Percentiles rank a stretch among this genome's conserved stretches.
Evolutionary conservation across 2,113 vertebrate species (phyloP).

Genomic region (Meleagris gallopavo): DNA sequence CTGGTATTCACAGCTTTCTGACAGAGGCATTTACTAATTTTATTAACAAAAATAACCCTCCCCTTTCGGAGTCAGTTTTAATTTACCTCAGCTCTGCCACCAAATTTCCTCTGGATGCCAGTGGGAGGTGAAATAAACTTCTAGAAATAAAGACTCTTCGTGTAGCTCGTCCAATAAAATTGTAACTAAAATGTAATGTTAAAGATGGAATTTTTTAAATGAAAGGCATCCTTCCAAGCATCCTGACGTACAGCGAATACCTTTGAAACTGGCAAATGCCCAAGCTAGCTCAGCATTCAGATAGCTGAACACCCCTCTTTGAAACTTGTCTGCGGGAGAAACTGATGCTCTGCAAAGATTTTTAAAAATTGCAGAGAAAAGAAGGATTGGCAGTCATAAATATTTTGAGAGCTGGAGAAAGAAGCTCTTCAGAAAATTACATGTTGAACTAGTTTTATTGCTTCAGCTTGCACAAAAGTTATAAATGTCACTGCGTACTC

Average conservation of each 20-base stretch:
- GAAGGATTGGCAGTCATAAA: background rate
- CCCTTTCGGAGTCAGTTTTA: background rate
- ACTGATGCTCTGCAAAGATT: background rate
- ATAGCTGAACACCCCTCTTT: background rate
- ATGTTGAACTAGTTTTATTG: background rate
- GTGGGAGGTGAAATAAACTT: background rate
- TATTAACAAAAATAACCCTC: background rate
- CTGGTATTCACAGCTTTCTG: background rate
- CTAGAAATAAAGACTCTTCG: background rate
- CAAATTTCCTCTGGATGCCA: background rate
- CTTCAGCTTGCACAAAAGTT: background rate
- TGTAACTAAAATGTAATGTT: background rate
- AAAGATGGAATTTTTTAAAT: background rate
- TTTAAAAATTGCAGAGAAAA: background rate
- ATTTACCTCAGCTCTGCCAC: background rate
- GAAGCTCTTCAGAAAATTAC: background rate
- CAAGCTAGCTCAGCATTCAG: background rate
- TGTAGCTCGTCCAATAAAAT: background rate
- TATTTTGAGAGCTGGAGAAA: conserved; percentile 3
- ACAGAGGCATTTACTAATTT: background rate
- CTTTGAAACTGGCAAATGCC: background rate
- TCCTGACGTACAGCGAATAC: background rate
- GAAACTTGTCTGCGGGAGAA: background rate
- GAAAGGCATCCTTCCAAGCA: background rate
- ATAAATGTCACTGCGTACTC: background rate